phyloP scores from a whole-genome alignment of 1,140 invertebrate species.

The Oryctes rhinoceros region DNA sequence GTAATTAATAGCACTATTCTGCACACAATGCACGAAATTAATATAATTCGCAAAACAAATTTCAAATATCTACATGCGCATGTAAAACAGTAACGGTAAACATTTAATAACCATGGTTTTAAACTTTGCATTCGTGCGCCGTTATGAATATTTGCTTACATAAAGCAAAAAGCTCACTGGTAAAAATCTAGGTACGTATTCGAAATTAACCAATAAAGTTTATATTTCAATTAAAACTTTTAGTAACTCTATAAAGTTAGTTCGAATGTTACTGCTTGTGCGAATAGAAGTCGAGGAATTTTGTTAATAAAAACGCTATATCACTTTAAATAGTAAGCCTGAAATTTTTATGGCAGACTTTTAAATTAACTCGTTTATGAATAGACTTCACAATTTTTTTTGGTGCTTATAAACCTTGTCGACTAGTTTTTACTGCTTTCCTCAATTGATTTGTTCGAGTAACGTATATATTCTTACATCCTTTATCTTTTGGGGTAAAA shows the following conservation, averaged over 20 bases:
- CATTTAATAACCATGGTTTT: conserved; percentile 20
- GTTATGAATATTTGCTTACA: not conserved
- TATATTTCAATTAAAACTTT: conserved; percentile 24
- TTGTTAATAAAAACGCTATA: no score
- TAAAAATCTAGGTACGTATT: not conserved
- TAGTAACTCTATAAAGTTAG: not conserved
- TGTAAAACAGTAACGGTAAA: not conserved
- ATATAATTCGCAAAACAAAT: conserved; percentile 3
- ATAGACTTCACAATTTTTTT: no score
- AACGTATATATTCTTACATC: no score
- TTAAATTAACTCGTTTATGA: no score
- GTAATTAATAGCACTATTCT: not conserved
- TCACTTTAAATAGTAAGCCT: no score
- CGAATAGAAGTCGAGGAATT: not conserved
- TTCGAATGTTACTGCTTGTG: not conserved
- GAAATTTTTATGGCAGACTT: no score
- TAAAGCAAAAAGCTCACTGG: not conserved
- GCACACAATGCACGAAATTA: not conserved
- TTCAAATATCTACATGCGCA: conserved; percentile 11
- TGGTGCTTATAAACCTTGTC: no score
- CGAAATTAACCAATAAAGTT: not conserved
- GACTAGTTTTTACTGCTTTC: no score
- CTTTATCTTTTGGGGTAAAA: no score
- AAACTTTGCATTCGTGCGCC: not conserved
- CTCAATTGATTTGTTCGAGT: no score